Conservation (phyloP, 2,888 invertebrate genomes). For the Chironomus tentans region DNA sequence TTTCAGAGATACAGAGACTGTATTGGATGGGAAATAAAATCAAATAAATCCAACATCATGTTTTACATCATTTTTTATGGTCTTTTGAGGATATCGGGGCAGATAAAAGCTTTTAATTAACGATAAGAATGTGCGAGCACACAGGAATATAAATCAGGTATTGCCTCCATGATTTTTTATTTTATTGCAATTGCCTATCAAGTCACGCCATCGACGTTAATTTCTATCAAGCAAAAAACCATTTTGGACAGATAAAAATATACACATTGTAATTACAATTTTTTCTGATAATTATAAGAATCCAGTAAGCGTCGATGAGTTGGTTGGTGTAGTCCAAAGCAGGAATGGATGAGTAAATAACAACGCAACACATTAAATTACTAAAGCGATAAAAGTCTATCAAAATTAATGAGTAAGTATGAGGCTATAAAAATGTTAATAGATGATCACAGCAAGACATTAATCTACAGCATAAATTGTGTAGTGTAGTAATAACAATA, state of each 20-base stretch:
- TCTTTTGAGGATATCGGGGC: not conserved
- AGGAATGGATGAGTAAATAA: too few relatives aligned
- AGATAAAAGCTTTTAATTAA: not conserved
- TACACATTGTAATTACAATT: too few relatives aligned
- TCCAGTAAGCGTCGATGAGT: too few relatives aligned
- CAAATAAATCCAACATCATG: not conserved
- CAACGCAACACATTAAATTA: not conserved
- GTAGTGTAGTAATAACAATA: not conserved
- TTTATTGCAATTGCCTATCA: not conserved
- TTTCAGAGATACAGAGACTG: not conserved
- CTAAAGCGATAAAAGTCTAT: not conserved
- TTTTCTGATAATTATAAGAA: too few relatives aligned
- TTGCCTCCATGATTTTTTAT: not conserved
- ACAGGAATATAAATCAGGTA: not conserved
- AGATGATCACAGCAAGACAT: not conserved
- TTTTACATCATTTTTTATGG: not conserved
- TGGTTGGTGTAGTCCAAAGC: too few relatives aligned
- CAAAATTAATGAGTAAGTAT: slow-evolving; percentile 7
- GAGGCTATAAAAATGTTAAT: slow-evolving; percentile 18
- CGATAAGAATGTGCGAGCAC: not conserved
- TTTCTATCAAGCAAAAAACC: not conserved
- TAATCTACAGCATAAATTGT: not conserved
- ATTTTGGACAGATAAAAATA: too few relatives aligned
- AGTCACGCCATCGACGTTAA: not conserved
- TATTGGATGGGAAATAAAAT: not conserved